Evolutionary conservation across 2,113 vertebrate species (phyloP).

Genomic region (Zosterops lateralis): DNA sequence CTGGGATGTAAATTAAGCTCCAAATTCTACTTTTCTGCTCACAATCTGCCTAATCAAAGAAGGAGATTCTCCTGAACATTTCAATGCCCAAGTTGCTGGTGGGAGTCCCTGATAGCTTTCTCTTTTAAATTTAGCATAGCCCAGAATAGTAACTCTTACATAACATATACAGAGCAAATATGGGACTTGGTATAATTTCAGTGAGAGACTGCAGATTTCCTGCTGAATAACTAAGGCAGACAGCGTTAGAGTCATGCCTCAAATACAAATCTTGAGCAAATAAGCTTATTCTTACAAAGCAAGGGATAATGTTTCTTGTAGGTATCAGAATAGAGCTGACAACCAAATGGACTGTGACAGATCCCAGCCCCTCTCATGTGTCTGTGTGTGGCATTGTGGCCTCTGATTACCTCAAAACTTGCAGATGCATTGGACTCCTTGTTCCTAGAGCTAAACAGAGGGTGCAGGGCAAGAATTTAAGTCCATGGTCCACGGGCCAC

Average conservation of each 20-base stretch:
- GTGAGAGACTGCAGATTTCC: slow-evolving; percentile 26
- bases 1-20: slow-evolving; percentile 6
- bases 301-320: background rate
- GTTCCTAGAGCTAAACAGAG: background rate
- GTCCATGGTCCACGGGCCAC: background rate
- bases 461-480: background rate
- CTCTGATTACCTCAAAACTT: background rate
- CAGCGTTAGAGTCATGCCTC: background rate
- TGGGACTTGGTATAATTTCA: slow-evolving; percentile 22
- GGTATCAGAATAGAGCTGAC: background rate
- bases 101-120: slow-evolving; percentile 41
- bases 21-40: slow-evolving; percentile 8
- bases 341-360: background rate
- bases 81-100: slow-evolving; percentile 20
- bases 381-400: background rate
- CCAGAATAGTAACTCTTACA: slow-evolving; percentile 52
- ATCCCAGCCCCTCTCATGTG: background rate
- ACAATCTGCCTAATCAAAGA: slow-evolving; percentile 43
- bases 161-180: slow-evolving; percentile 51
- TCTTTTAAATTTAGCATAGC: slow-evolving; percentile 43
- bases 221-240: slow-evolving; percentile 2
- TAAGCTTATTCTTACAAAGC: slow-evolving; percentile 1
- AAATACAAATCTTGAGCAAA: background rate
- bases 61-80: slow-evolving; percentile 34
- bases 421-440: background rate